Base-by-base conservation (phyloP, 2,888 invertebrate species). In the Spilosoma lubricipeda region DNA sequence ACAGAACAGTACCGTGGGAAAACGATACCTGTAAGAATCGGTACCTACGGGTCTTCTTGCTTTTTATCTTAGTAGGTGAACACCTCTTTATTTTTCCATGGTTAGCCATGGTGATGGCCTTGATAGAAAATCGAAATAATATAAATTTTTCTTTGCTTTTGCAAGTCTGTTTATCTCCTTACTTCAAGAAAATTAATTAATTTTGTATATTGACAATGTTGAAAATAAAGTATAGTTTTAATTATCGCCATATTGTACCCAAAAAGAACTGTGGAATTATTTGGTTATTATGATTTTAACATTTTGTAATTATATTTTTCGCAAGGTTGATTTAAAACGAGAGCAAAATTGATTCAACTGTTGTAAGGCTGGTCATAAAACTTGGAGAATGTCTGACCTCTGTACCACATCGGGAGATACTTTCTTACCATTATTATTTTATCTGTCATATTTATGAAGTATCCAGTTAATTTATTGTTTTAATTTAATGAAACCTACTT, bases 261-360 rank as follows among this genome's bases (percentile, higher is more conserved):
- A 72, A 69, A 73, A 63, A 36, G 3, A 67, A 30, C 18, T 18
- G 65, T 72, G 64, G 45, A 77, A 76, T 66, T 48, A 73, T 77
- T 70, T 73, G 73, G 73, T 72, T 74, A 73, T 65, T 84, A 77
- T 80, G 80, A 81, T 88, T 86, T 81, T 59, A 71, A 73, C 77
- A 83, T 86, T 82, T 87, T 88, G 82, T 85, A 85, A 87, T 88
- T 88, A 83, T 86, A 87, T 88, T 87, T 77, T 77, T 81, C 72
- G 82, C 90, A 92, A 92, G 91, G 91, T 89, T 89, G 84, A 86
- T 85, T 85, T 86, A 87, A 91, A 81, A 88, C 82, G 86, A 87
- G 90, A 90, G 85, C 91, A 90, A 86, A n/a, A 89, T 82, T 83
- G 82, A 80, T 85, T 76, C 77, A 85, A 81, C 76, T 83, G 78